Evolutionary conservation across 1,140 invertebrate species (phyloP).

Genomic region (Steinernema khuongi): DNA sequence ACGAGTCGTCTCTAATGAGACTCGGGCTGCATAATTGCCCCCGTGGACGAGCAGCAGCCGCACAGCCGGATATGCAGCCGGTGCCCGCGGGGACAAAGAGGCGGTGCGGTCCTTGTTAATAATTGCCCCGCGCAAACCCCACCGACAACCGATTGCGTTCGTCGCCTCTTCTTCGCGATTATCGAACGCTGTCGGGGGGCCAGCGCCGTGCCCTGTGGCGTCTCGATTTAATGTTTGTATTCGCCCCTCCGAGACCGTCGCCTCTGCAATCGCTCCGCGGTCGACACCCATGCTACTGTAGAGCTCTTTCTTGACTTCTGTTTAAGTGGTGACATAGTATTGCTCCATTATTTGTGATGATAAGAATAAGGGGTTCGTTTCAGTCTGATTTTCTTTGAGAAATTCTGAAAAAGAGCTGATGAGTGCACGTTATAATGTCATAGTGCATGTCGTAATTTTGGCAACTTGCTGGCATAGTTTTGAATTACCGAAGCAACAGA

Average conservation of each 20-base stretch:
- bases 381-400: too few relatives aligned
- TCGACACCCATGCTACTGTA: too few relatives aligned
- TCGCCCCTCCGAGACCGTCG: constrained; percentile 1
- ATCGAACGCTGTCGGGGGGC: constrained; percentile 4
- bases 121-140: constrained; percentile 13
- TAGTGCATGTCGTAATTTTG: too few relatives aligned
- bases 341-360: too few relatives aligned
- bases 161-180: neutral
- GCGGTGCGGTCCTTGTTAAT: neutral
- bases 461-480: too few relatives aligned
- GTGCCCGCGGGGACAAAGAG: neutral
- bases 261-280: too few relatives aligned
- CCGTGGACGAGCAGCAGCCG: neutral
- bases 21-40: constrained; percentile 8
- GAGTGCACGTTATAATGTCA: too few relatives aligned
- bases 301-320: too few relatives aligned
- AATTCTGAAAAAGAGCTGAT: too few relatives aligned
- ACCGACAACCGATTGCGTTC: constrained; percentile 2
- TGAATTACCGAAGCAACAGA: too few relatives aligned
- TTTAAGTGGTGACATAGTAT: too few relatives aligned
- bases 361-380: too few relatives aligned
- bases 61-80: neutral
- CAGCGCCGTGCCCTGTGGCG: constrained; percentile 8
- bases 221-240: constrained; percentile 13
- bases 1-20: constrained; percentile 1